Percentiles rank a stretch among this genome's conserved stretches.
Conservation (phyloP, 1,140 invertebrate species). For the Brachionus rubens region DNA sequence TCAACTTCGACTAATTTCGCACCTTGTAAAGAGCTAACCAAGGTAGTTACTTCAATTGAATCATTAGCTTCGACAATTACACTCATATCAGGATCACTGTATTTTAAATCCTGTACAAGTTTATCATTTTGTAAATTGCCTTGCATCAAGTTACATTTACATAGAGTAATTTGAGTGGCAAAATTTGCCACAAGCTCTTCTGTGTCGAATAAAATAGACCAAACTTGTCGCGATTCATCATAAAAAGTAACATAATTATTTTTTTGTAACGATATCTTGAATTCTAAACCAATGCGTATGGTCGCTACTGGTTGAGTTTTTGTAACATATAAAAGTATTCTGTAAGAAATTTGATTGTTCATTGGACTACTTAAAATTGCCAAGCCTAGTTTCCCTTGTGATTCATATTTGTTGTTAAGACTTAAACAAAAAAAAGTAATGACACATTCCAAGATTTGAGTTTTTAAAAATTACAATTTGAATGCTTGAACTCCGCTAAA, state of each 20-base stretch:
- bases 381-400: slow-evolving; percentile 59
- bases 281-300: slow-evolving; percentile 54
- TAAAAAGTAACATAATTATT: slow-evolving; percentile 62
- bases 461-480: slow-evolving; percentile 55
- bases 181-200: slow-evolving; percentile 54
- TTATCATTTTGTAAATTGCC: slow-evolving; percentile 35
- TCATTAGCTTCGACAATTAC: slow-evolving; percentile 17
- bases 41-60: slow-evolving; percentile 21
- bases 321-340: slow-evolving; percentile 58
- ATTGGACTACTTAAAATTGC: slow-evolving; percentile 54
- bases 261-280: slow-evolving; percentile 58
- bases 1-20: slow-evolving; percentile 31
- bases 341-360: slow-evolving; percentile 54
- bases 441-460: neutral
- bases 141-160: slow-evolving; percentile 11
- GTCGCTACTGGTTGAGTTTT: slow-evolving; percentile 59
- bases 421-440: slow-evolving; percentile 50
- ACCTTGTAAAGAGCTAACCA: neutral
- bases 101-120: slow-evolving; percentile 26
- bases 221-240: slow-evolving; percentile 57
- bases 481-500: slow-evolving; percentile 55
- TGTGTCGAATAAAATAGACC: slow-evolving; percentile 60
- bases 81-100: neutral
- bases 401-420: slow-evolving; percentile 56
- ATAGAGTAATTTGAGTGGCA: slow-evolving; percentile 53